A percentile compares a stretch with the other conserved stretches of the same genome.
Evolutionary conservation across 2,113 vertebrate species (phyloP).

Genomic region (Sebastes schlegelii): DNA sequence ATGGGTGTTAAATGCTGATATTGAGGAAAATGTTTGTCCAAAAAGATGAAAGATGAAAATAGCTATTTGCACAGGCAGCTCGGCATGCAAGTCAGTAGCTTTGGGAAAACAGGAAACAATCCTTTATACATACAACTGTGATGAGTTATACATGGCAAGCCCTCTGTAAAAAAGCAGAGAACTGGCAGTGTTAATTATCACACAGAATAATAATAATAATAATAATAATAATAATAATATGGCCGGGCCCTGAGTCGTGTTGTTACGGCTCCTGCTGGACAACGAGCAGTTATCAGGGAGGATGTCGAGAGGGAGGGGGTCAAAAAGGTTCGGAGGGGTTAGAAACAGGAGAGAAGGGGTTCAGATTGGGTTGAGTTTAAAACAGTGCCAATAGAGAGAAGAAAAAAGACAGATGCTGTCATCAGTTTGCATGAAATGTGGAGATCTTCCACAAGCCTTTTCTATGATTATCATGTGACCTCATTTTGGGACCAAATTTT

Average conservation of each 20-base stretch:
- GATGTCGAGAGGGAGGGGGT: slow-evolving; percentile 52
- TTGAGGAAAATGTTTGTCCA: slow-evolving; percentile 74
- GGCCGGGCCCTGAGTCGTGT: slow-evolving; percentile 36
- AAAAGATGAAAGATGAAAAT: slow-evolving; percentile 82
- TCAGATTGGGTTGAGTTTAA: slow-evolving; percentile 64
- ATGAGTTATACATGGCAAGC: slow-evolving; percentile 86
- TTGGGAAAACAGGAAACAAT: slow-evolving; percentile 80
- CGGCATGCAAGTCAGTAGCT: slow-evolving; percentile 84
- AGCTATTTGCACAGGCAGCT: slow-evolving; percentile 83
- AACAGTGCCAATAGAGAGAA: slow-evolving; percentile 59
- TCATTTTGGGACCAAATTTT: slow-evolving; percentile 62
- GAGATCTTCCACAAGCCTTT: slow-evolving; percentile 19
- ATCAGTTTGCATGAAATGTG: slow-evolving; percentile 21
- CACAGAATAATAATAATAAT: slow-evolving; percentile 49
- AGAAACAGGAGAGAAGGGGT: slow-evolving; percentile 64
- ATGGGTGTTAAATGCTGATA: slow-evolving; percentile 83
- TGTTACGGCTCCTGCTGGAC: slow-evolving; percentile 56
- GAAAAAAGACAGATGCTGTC: slow-evolving; percentile 27
- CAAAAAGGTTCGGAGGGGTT: slow-evolving; percentile 63
- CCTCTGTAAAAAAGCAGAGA: slow-evolving; percentile 85
- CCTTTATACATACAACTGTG: slow-evolving; percentile 86
- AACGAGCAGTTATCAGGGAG: slow-evolving; percentile 62
- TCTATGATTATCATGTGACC: slow-evolving; percentile 79
- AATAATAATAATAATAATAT: slow-evolving; percentile 1
- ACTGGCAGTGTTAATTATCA: slow-evolving; percentile 83